These are phyloP conservation scores for Mionectes macconnelli DNA, from an alignment of 2,113 vertebrate genomes.

Conservation along the genomic window DNA sequence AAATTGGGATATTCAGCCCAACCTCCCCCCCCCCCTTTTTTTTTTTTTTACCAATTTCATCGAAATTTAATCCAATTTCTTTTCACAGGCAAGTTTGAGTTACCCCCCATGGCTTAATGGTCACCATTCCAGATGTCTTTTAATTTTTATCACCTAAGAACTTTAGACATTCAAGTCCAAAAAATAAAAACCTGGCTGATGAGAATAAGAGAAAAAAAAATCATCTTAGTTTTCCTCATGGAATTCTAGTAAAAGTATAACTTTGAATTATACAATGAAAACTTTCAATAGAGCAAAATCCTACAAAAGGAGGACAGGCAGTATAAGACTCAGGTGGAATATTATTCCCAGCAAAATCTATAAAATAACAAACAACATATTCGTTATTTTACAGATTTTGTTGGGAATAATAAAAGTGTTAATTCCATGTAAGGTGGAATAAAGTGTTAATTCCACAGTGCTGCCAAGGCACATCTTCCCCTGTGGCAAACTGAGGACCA, in stretches of 20 bases:
- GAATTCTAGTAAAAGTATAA: neutral
- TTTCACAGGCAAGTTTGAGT: neutral
- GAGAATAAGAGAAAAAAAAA: neutral
- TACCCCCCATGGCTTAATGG: neutral
- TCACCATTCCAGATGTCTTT: neutral
- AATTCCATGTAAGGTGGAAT: too few relatives aligned
- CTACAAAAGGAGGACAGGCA: neutral
- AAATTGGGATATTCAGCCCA: neutral
- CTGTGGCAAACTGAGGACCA: neutral
- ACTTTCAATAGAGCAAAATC: neutral
- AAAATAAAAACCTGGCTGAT: neutral
- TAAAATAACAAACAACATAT: neutral
- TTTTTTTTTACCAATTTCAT: neutral
- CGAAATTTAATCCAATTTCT: neutral
- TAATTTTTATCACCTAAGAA: neutral
- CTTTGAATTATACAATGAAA: neutral
- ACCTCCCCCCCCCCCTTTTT: neutral
- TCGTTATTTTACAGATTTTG: too few relatives aligned
- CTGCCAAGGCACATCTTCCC: too few relatives aligned
- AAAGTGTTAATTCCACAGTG: neutral
- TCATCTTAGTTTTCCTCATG: neutral
- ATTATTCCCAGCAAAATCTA: neutral
- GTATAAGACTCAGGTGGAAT: neutral
- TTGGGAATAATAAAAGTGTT: too few relatives aligned
- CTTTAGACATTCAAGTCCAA: neutral